These are phyloP conservation scores for Rhogogaster chlorosoma DNA, from an alignment of 2,888 invertebrate species.

Conservation along the genomic window DNA sequence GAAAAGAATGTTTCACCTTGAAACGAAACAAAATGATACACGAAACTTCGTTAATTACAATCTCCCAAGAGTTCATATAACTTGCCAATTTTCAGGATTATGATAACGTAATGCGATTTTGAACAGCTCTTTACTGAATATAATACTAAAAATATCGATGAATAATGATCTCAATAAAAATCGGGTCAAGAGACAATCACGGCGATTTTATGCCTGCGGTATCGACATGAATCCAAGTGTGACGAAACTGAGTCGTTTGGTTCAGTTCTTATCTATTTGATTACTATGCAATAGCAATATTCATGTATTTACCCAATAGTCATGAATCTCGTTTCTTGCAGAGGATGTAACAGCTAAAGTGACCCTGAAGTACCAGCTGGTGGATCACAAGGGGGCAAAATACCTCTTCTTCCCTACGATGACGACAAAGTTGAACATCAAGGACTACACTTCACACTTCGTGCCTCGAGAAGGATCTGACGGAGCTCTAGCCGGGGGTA, in stretches of 20 bases:
- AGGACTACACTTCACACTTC: constrained; percentile 64
- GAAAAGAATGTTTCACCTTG: neutral
- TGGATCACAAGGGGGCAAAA: constrained; percentile 60
- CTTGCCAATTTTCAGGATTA: neutral
- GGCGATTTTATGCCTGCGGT: neutral
- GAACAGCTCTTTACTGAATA: neutral
- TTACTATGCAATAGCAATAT: neutral
- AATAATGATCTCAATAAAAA: constrained; percentile 1
- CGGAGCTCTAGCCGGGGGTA: constrained; percentile 62
- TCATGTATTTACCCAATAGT: neutral
- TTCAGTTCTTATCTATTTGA: neutral
- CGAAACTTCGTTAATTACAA: neutral
- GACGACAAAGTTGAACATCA: constrained; percentile 62
- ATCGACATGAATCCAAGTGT: neutral
- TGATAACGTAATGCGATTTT: neutral
- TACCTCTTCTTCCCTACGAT: constrained; percentile 66
- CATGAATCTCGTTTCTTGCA: constrained; percentile 54
- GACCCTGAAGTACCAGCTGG: constrained; percentile 56
- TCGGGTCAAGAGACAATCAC: neutral
- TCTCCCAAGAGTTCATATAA: neutral
- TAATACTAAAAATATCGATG: neutral
- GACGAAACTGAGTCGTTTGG: neutral
- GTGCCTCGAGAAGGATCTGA: constrained; percentile 55
- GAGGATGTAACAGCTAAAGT: constrained; percentile 59
- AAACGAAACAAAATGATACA: neutral